Evolutionary conservation across 1,140 invertebrate genomes (phyloP).

Genomic region (Eueides isabella): DNA sequence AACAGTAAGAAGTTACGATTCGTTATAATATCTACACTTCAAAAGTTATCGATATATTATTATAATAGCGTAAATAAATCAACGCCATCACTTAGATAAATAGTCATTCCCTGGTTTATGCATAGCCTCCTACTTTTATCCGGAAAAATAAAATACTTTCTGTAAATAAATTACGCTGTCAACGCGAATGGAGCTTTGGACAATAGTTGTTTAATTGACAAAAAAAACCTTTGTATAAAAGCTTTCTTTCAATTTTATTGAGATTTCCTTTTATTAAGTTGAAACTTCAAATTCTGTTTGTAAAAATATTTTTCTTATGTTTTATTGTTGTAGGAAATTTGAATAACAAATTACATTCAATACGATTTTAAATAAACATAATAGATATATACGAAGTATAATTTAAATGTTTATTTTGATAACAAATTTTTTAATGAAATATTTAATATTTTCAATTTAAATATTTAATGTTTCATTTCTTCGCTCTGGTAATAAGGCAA

Average conservation of each 20-base stretch:
- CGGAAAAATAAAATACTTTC: conserved; percentile 43
- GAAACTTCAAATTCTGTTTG: background rate
- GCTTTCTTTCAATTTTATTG: conserved; percentile 23
- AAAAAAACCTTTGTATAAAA: conserved; percentile 19
- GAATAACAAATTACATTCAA: background rate
- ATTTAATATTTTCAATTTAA: no score
- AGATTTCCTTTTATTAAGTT: background rate
- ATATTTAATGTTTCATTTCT: no score
- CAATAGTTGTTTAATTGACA: conserved; percentile 46
- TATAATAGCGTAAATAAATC: conserved; percentile 46
- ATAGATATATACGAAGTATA: background rate
- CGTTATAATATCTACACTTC: no score
- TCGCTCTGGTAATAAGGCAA: no score
- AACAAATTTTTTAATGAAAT: no score
- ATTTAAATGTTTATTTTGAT: background rate
- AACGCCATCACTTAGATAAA: conserved; percentile 38
- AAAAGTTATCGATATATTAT: no score
- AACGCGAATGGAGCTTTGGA: conserved; percentile 36
- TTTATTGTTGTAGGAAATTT: background rate
- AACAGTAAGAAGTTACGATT: no score
- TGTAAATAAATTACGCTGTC: conserved; percentile 45
- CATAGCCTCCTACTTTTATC: conserved; percentile 38
- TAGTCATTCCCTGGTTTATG: conserved; percentile 36
- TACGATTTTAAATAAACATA: no score
- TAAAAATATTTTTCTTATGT: background rate